A percentile compares a stretch with the other conserved stretches of the same genome.
Evolutionary conservation across 2,113 vertebrate species (phyloP).

Genomic region (Mormoops blainvillei): DNA sequence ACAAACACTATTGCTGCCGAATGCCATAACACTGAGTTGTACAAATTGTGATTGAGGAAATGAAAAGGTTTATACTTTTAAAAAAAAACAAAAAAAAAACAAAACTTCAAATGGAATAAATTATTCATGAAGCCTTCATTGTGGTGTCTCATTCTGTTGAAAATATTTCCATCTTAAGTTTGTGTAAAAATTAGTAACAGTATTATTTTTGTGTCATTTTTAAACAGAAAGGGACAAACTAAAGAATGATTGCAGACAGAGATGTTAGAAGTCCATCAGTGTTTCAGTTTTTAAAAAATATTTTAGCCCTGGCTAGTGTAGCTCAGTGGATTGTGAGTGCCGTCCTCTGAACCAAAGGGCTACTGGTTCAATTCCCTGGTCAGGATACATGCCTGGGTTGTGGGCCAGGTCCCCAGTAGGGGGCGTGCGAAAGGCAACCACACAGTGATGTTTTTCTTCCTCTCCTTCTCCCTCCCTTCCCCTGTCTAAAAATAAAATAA

Average conservation of each 20-base stretch:
- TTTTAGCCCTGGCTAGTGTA: conserved; percentile 8
- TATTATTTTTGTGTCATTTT: conserved; percentile 19
- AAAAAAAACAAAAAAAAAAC: conserved; percentile 68
- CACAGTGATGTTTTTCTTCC: too few species aligned
- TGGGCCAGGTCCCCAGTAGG: too few species aligned
- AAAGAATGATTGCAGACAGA: not conserved
- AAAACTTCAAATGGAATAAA: conserved; percentile 83
- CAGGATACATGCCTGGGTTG: too few species aligned
- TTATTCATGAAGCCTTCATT: conserved; percentile 82
- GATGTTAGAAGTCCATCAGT: too few species aligned
- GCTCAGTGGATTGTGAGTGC: too few species aligned
- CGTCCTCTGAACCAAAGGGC: too few species aligned
- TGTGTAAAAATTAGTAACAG: not conserved
- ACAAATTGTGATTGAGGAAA: conserved; percentile 85
- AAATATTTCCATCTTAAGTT: conserved; percentile 40
- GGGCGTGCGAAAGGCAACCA: too few species aligned
- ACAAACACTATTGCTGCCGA: conserved; percentile 82
- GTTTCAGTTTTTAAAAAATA: not conserved
- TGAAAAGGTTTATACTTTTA: conserved; percentile 84
- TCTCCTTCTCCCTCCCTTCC: too few species aligned
- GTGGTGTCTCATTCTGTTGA: conserved; percentile 70
- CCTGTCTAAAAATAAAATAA: too few species aligned
- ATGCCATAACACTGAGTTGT: conserved; percentile 85
- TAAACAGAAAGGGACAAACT: not conserved
- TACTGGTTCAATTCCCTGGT: too few species aligned